Base-by-base conservation (phyloP, 2,113 vertebrate species). In the Syngnathus scovelli region DNA sequence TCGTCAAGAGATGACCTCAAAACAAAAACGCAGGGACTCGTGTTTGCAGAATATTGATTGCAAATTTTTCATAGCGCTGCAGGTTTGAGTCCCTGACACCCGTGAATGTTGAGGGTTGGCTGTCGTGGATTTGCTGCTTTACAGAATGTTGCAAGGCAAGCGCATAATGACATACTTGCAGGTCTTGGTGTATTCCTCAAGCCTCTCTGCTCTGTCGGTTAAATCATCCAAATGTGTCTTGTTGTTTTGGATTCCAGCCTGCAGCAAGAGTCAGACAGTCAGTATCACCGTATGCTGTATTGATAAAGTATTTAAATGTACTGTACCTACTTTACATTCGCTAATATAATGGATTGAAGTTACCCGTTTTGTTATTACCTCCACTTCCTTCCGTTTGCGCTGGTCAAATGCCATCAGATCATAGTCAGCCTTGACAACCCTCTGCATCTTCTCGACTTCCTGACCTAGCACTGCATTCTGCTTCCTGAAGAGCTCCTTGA, bases 401-500 rank as follows among this genome's bases (percentile, higher is more conserved):
- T 90, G 78, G 69, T 94, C 91, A 59, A 95, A 92, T n/a, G 87
- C 85, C 66, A 95, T 78, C 70, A 90, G 93, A 59, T 95, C 95
- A 3, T 77, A 49, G 55, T 95, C 93, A 0, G 92, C 90, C 76
- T 80, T 94, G 54, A 94, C 86, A 23, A 95, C 94, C 95, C 94
- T 93, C 2, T 78, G 82, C 38, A 98, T 84, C 64, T 95, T 96
- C 67, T 95, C 89, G 2, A 92, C 81, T 39, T 94, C 93, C 54
- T 98, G 96, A 10, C 69, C 85, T 64, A 94, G 64, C 0, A 84
- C 78, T 1, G 92, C 94, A 5, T 90, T 92, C 77, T 92, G 92
- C 81, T 86, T 95, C 62, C 89, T 93, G 2, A 90, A 88, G 44
- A 81, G 38, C 64, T 95, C 93, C 85, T 96, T 98, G 44, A 99